Percentiles rank a stretch among this genome's conserved stretches.
Conservation (phyloP, 2,888 invertebrate genomes). For the Pimpla rufipes region DNA sequence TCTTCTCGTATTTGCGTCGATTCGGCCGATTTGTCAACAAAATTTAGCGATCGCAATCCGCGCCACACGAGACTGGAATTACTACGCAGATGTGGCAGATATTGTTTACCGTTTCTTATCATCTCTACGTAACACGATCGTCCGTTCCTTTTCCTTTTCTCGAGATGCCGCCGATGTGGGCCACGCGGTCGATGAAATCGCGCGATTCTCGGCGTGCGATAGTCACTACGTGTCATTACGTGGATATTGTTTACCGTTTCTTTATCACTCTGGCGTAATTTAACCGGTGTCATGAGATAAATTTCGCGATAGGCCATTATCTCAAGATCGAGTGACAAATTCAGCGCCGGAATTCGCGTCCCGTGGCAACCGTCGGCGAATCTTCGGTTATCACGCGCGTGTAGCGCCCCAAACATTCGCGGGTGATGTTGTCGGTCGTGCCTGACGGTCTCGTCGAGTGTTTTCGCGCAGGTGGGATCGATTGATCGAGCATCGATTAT, state of each 20-base stretch:
- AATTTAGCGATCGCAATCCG: background rate
- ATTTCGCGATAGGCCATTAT: background rate
- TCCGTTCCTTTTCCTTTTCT: too few relatives aligned
- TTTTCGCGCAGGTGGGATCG: slow-evolving; percentile 3
- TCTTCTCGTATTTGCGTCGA: too few relatives aligned
- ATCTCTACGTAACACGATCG: background rate
- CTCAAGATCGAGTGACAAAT: background rate
- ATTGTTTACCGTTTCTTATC: slow-evolving; percentile 4
- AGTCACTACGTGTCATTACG: too few relatives aligned
- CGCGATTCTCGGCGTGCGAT: too few relatives aligned
- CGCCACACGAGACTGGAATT: background rate
- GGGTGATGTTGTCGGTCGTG: slow-evolving; percentile 19
- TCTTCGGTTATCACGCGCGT: background rate
- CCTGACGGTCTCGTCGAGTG: background rate
- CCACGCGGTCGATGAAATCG: too few relatives aligned
- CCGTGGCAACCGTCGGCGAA: background rate
- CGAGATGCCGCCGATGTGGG: too few relatives aligned
- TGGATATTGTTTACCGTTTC: too few relatives aligned
- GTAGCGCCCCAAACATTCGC: background rate
- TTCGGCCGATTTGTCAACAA: background rate
- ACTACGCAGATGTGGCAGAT: background rate
- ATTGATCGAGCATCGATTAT: slow-evolving; percentile 14
- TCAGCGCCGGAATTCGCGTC: background rate
- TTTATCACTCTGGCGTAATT: too few relatives aligned
- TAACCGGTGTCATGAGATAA: too few relatives aligned